These are phyloP conservation scores for Ophion slaviceki DNA, from an alignment of 2,888 invertebrate genomes.

Conservation along the genomic window DNA sequence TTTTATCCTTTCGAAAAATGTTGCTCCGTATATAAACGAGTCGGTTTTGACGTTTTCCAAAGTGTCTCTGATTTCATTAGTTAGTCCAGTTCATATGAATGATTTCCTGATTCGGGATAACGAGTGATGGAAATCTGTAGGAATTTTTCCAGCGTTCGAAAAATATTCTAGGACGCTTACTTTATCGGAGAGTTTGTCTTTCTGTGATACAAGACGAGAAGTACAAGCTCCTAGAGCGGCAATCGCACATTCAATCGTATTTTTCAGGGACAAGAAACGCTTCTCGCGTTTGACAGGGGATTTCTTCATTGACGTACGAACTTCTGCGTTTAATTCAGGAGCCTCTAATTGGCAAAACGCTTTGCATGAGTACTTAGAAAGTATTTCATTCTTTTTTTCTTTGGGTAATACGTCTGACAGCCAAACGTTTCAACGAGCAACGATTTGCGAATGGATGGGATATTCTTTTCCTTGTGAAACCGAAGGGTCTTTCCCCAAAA, in stretches of 20 bases:
- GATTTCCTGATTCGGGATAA: slow-evolving; percentile 1
- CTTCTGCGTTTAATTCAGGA: slow-evolving; percentile 16
- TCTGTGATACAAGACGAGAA: slow-evolving; percentile 19
- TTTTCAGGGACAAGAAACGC: slow-evolving; percentile 27
- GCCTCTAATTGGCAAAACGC: slow-evolving; percentile 21
- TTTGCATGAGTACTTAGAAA: slow-evolving; percentile 27
- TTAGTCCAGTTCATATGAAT: background rate
- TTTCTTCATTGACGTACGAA: slow-evolving; percentile 32
- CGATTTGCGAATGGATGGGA: slow-evolving; percentile 24
- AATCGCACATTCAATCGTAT: slow-evolving; percentile 15
- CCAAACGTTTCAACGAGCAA: slow-evolving; percentile 26
- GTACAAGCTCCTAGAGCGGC: slow-evolving; percentile 18
- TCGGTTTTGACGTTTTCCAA: background rate
- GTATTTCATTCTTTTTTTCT: background rate
- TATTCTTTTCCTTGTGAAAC: background rate
- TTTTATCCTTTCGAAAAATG: background rate
- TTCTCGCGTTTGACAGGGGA: slow-evolving; percentile 34
- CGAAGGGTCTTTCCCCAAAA: slow-evolving; percentile 5
- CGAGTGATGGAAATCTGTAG: slow-evolving; percentile 10
- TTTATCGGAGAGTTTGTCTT: slow-evolving; percentile 7
- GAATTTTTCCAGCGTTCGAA: slow-evolving; percentile 15
- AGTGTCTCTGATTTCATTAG: background rate
- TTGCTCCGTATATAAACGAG: background rate
- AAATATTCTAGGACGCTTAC: slow-evolving; percentile 11
- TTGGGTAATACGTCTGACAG: slow-evolving; percentile 10